Evolutionary conservation across 1,140 invertebrate species (phyloP).

Genomic region (Zaprionus inermis): DNA sequence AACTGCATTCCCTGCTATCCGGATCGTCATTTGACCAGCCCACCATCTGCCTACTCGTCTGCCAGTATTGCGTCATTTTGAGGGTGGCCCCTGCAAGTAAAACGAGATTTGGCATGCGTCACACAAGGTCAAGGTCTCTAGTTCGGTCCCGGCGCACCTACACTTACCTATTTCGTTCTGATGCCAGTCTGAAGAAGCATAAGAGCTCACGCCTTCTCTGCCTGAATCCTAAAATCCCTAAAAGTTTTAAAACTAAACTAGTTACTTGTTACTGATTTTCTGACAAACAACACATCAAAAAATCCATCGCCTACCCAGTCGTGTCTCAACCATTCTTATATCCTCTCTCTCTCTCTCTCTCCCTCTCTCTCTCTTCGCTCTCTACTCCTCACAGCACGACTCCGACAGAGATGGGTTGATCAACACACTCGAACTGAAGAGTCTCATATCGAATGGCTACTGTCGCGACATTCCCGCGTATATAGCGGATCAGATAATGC

Average conservation of each 20-base stretch:
- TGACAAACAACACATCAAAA: neutral
- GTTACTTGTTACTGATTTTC: slow-evolving; percentile 3
- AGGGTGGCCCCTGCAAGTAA: neutral
- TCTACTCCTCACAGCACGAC: slow-evolving; percentile 88
- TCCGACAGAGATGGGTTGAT: slow-evolving; percentile 90
- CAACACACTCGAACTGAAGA: slow-evolving; percentile 88
- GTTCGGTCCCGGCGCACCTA: neutral
- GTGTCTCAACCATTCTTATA: too few species aligned
- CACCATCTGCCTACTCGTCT: neutral
- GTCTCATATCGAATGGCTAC: slow-evolving; percentile 87
- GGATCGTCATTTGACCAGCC: slow-evolving; percentile 5
- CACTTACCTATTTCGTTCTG: neutral
- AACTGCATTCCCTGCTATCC: neutral
- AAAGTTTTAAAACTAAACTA: slow-evolving; percentile 2
- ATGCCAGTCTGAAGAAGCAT: neutral
- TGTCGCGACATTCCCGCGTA: slow-evolving; percentile 89
- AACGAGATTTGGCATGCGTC: too few species aligned
- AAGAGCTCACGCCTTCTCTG: neutral
- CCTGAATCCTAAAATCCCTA: slow-evolving; percentile 7
- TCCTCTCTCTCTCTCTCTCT: neutral
- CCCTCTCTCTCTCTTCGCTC: slow-evolving; percentile 10
- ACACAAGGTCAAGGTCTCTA: too few species aligned
- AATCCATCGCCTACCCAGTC: slow-evolving; percentile 7
- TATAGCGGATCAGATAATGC: slow-evolving; percentile 89
- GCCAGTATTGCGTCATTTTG: slow-evolving; percentile 28